phyloP scores from a whole-genome alignment of 2,113 vertebrate genomes.

The Corvus cornix region DNA sequence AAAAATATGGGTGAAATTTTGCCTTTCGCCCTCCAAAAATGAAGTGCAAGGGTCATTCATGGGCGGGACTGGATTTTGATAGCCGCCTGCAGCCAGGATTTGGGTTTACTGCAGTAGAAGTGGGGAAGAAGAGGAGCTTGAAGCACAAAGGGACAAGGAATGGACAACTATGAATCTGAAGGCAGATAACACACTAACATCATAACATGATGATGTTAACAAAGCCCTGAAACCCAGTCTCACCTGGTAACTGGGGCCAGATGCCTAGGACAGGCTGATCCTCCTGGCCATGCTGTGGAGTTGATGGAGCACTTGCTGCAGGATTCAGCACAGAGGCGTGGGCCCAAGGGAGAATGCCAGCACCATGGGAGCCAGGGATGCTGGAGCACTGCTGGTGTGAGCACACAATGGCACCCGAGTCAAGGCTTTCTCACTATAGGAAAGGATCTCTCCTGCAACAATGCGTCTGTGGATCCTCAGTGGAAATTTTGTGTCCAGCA shows the following conservation, averaged over 20 bases:
- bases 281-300: not conserved
- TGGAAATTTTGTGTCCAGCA: not conserved
- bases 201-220: fast-evolving
- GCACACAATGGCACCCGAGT: fast-evolving
- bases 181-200: not conserved
- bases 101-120: not conserved
- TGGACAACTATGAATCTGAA: not conserved
- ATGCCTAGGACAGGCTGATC: fast-evolving
- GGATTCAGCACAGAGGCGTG: not conserved
- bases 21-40: not conserved
- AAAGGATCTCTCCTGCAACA: not conserved
- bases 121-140: not conserved
- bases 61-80: not conserved
- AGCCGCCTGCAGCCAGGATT: not conserved
- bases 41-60: not conserved
- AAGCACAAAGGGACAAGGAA: not conserved
- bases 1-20: not conserved
- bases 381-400: not conserved
- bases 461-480: not conserved
- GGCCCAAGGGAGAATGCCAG: not conserved
- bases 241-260: not conserved
- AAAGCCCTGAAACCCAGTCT: not conserved
- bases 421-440: fast-evolving
- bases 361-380: fast-evolving
- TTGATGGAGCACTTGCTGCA: not conserved